Base-by-base conservation (phyloP, 1,140 invertebrate genomes). In the Meloidogyne hapla region DNA sequence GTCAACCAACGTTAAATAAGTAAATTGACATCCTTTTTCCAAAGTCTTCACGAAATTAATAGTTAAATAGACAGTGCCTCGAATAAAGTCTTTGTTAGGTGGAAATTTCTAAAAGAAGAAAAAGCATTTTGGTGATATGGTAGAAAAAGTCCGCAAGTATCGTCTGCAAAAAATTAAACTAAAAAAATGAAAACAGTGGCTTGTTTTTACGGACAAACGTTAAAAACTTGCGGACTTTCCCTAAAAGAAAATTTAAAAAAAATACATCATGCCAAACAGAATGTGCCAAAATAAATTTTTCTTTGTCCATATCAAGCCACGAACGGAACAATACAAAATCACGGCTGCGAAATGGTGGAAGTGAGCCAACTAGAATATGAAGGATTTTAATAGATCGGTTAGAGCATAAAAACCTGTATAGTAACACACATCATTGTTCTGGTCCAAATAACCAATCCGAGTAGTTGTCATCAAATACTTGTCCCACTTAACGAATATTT, bases 401-500 rank as follows among this genome's bases (percentile, higher is more conserved):
- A n/a, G n/a, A n/a, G n/a, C n/a, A n/a, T n/a, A n/a, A n/a, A 77
- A 91, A 94, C 93, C 91, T 77, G 93, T 92, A 89, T 95, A 95
- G 88, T 95, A 95, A 69, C 93, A 93, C 78, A 95, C 91, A 88
- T 95, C 93, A 87, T 94, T 95, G 87, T 94, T 94, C 56, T 93
- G 93, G 89, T 94, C 94, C 83, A 95, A 90, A 87, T 91, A 92
- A 25, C 93, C 94, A 75, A 94, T 93, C 85, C 94, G 93, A 83
- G 91, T 91, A 6, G 92, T 92, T 69, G 92, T 65, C 91, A 78
- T 74, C 81, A 84, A 79, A 69, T 85, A 80, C 64, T 84, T 92
- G 88, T 95, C 94, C 94, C 94, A 95, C 70, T 92, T 91, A 86
- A 93, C 13, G 45, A 48, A 28, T 48, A 78, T 1, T 13, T 18